Evolutionary conservation across 2,113 vertebrate genomes (phyloP).

Genomic region (Pteruthius melanotis): DNA sequence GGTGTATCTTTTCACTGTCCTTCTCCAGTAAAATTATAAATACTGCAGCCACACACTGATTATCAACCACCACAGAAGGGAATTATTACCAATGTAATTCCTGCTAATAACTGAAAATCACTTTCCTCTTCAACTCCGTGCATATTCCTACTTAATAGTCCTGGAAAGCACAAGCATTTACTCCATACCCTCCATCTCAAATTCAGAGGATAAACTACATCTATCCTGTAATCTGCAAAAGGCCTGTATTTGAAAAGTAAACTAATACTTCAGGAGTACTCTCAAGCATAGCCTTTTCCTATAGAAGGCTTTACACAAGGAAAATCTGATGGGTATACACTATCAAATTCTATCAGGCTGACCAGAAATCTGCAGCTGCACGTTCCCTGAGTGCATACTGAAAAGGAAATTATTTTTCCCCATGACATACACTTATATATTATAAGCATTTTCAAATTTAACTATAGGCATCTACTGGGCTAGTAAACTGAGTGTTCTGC

Average conservation of each 20-base stretch:
- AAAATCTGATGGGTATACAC: background rate
- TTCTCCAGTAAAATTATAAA: background rate
- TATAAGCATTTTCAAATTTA: background rate
- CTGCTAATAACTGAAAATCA: background rate
- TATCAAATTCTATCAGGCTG: background rate
- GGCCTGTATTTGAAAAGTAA: background rate
- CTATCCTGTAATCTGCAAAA: background rate
- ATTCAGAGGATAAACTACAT: background rate
- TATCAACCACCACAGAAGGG: background rate
- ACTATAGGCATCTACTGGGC: background rate
- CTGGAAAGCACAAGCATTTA: background rate
- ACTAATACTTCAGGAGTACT: background rate
- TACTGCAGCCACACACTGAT: background rate
- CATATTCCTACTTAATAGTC: background rate
- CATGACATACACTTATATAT: background rate
- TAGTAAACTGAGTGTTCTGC: background rate
- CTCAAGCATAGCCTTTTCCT: background rate
- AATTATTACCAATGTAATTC: background rate
- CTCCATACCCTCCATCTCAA: background rate
- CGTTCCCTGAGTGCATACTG: background rate
- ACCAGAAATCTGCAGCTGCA: background rate
- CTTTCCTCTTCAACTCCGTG: background rate
- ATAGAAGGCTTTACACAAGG: background rate
- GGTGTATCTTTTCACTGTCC: background rate
- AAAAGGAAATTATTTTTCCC: background rate